A percentile compares a stretch with the other conserved stretches of the same genome.
These are phyloP conservation scores for Mycetomoellerius zeteki DNA, from an alignment of 1,140 invertebrate genomes.

Conservation along the genomic window DNA sequence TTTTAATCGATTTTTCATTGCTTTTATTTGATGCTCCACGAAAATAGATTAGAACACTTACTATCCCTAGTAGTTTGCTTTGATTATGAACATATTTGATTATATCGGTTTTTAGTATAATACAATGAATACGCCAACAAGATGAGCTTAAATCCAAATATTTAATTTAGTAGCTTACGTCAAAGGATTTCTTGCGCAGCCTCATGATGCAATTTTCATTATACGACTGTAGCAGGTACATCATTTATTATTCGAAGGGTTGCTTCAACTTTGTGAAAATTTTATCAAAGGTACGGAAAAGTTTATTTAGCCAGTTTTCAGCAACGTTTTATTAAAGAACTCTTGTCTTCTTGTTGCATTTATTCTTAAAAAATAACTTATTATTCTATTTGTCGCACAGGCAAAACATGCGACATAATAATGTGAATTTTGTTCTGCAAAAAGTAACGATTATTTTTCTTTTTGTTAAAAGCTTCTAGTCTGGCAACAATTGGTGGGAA, in stretches of 20 bases:
- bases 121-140: constrained; percentile 44
- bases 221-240: not conserved
- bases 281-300: constrained; percentile 61
- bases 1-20: not conserved
- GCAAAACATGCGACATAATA: not conserved
- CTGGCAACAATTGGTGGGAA: not conserved
- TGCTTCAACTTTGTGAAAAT: constrained; percentile 54
- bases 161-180: constrained; percentile 66
- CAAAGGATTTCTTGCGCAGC: constrained; percentile 64
- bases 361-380: not conserved
- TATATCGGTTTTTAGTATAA: constrained; percentile 12
- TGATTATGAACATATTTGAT: constrained; percentile 3
- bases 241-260: constrained; percentile 67
- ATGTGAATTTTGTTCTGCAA: not conserved
- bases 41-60: constrained; percentile 20
- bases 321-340: constrained; percentile 34
- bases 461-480: constrained; percentile 8
- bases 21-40: not conserved
- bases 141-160: constrained; percentile 56
- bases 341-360: not conserved
- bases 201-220: constrained; percentile 68
- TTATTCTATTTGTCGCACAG: not conserved
- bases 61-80: not conserved
- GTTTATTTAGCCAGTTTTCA: constrained; percentile 30
- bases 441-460: not conserved